Conservation (phyloP, 2,797 vertebrate species). For the Scyliorhinus canicula region DNA sequence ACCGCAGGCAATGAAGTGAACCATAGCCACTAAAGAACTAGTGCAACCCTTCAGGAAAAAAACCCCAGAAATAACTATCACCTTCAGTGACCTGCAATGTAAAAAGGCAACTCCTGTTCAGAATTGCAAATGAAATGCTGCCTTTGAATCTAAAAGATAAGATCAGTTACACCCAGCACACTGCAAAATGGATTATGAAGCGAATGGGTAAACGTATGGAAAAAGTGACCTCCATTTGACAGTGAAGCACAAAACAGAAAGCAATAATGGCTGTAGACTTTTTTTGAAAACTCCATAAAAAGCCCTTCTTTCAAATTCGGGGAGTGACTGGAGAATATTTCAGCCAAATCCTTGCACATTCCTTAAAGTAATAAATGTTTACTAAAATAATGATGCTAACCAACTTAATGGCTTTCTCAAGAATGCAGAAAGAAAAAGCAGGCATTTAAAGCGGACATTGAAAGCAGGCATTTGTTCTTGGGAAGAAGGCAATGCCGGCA, state of each 20-base stretch:
- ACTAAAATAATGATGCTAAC: neutral
- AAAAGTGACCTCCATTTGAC: constrained; percentile 35
- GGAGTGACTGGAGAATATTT: neutral
- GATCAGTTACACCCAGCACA: constrained; percentile 36
- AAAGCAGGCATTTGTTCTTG: neutral
- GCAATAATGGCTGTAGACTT: neutral
- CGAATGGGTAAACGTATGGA: constrained; percentile 16
- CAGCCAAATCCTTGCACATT: neutral
- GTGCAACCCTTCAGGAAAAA: constrained; percentile 30
- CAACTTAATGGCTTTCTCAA: neutral
- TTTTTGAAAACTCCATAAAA: neutral
- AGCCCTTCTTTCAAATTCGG: neutral
- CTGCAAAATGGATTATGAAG: constrained; percentile 39
- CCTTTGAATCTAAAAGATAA: constrained; percentile 39
- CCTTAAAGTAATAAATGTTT: neutral
- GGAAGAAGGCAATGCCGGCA: neutral
- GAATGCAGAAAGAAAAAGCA: neutral
- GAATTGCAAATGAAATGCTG: constrained; percentile 42
- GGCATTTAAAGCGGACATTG: neutral
- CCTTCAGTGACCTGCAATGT: constrained; percentile 41
- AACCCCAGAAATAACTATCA: constrained; percentile 34
- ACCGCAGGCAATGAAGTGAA: constrained; percentile 37
- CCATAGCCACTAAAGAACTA: constrained; percentile 26
- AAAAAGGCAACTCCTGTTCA: constrained; percentile 38
- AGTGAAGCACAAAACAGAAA: constrained; percentile 6